Conservation (phyloP, 2,797 vertebrate genomes). For the Kryptopterus vitreolus region DNA sequence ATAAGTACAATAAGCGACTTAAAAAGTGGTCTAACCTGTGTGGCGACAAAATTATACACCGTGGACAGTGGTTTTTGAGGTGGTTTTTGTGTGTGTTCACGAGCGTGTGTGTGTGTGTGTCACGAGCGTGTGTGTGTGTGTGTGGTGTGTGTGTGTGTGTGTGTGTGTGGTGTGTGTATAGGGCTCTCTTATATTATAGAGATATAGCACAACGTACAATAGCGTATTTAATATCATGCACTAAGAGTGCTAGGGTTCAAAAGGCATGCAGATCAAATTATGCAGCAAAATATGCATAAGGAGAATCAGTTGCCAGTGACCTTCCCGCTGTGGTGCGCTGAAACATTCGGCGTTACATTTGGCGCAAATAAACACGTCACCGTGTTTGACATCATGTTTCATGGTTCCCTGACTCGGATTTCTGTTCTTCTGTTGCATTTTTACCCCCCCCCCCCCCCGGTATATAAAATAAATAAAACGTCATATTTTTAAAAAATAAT, state of each 20-base stretch:
- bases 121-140: constrained; percentile 22
- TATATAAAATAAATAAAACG: constrained; percentile 48
- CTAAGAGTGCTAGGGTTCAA: constrained; percentile 88
- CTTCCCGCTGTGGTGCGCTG: constrained; percentile 54
- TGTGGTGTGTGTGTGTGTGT: constrained; percentile 6
- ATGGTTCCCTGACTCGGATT: constrained; percentile 58
- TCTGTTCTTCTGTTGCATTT: constrained; percentile 44
- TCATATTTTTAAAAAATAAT: too few relatives aligned
- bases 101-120: neutral
- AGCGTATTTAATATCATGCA: constrained; percentile 86
- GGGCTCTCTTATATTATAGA: constrained; percentile 64
- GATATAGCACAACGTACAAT: constrained; percentile 74
- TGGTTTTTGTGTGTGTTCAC: constrained; percentile 19
- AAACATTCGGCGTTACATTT: constrained; percentile 66
- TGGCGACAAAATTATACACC: constrained; percentile 71
- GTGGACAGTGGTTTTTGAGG: neutral
- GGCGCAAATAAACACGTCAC: constrained; percentile 54
- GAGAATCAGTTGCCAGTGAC: constrained; percentile 58
- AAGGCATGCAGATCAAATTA: constrained; percentile 85
- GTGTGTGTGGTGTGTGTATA: constrained; percentile 8
- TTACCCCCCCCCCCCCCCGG: constrained; percentile 35
- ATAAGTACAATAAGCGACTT: constrained; percentile 81
- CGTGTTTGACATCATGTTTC: constrained; percentile 75
- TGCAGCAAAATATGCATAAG: constrained; percentile 71
- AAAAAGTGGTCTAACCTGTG: constrained; percentile 78